These are phyloP conservation scores for Callospermophilus lateralis DNA, from an alignment of 2,113 vertebrate genomes.

Conservation along the genomic window DNA sequence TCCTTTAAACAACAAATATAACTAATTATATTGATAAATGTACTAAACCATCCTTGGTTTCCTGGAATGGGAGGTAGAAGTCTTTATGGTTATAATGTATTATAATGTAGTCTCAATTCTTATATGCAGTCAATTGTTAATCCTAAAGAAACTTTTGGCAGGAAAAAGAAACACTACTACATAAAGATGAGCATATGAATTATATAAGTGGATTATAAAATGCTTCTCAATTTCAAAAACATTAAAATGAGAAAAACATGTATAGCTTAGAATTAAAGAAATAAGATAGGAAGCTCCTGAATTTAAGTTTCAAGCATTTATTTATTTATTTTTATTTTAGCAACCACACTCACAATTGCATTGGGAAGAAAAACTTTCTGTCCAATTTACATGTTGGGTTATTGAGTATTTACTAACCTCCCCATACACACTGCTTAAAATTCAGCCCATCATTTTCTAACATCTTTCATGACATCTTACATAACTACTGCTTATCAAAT, in stretches of 20 bases:
- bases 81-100: background rate
- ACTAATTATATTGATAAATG: background rate
- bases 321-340: conserved; percentile 38
- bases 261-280: conserved; percentile 28
- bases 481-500: background rate
- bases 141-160: background rate
- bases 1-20: conserved; percentile 18
- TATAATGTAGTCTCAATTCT: background rate
- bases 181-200: background rate
- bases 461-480: background rate
- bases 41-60: background rate
- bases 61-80: background rate
- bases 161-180: background rate
- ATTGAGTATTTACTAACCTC: too few species aligned
- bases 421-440: background rate
- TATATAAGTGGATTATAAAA: background rate
- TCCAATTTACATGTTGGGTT: background rate
- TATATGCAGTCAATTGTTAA: background rate
- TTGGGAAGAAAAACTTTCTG: background rate
- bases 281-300: background rate
- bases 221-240: conserved; percentile 31
- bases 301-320: conserved; percentile 26
- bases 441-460: background rate
- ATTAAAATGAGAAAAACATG: background rate
- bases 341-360: background rate